phyloP scores from a whole-genome alignment of 2,888 invertebrate species.

The Metellina segmentata region DNA sequence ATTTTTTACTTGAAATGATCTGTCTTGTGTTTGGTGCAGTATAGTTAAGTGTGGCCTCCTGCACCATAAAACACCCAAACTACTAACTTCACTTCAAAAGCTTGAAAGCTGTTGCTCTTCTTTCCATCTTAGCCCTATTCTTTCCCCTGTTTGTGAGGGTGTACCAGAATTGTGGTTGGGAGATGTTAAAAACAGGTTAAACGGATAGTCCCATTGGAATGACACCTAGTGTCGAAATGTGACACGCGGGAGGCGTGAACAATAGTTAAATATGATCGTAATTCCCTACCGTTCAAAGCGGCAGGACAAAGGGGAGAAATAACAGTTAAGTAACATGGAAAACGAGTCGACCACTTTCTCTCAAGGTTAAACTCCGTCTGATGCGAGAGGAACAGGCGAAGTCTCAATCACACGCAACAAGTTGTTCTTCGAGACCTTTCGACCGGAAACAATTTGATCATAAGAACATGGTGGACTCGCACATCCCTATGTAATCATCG shows the following conservation, averaged over 20 bases:
- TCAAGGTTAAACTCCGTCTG: conserved; percentile 25
- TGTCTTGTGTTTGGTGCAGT: neutral
- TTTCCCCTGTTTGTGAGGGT: too few species aligned
- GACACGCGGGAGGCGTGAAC: neutral
- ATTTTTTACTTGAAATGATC: neutral
- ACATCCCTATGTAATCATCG: conserved; percentile 52
- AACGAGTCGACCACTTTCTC: conserved; percentile 33
- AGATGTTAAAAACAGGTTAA: conserved; percentile 2
- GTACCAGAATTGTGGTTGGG: neutral
- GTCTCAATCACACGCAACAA: conserved; percentile 32
- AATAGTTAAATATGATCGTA: conserved; percentile 24
- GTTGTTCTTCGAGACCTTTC: conserved; percentile 21
- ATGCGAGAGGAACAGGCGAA: neutral
- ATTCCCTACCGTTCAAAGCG: neutral
- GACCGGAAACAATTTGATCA: conserved; percentile 62
- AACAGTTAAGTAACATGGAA: conserved; percentile 2
- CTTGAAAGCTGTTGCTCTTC: too few species aligned
- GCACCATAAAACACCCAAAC: too few species aligned
- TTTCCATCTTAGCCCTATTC: too few species aligned
- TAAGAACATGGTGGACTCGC: conserved; percentile 32
- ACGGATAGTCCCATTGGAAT: conserved; percentile 1
- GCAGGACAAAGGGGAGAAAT: conserved; percentile 8
- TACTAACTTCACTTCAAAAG: too few species aligned
- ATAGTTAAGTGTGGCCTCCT: neutral
- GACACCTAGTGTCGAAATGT: conserved; percentile 29